A percentile compares a stretch with the other conserved stretches of the same genome.
These are phyloP conservation scores for Lamprologus sp. DNA, from an alignment of 2,113 vertebrate genomes.

Conservation along the genomic window DNA sequence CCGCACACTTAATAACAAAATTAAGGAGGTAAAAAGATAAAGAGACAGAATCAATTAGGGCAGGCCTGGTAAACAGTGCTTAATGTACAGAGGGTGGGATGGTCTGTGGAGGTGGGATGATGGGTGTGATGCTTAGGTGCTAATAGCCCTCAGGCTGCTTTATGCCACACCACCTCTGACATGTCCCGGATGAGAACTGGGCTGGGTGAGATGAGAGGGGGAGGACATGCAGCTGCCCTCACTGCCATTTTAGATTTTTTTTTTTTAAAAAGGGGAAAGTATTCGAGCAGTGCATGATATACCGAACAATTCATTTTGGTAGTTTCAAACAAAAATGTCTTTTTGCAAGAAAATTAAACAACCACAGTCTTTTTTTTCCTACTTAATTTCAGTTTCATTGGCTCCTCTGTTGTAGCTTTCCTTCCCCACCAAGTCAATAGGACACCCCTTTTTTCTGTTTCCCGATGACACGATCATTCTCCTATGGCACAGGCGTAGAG, in stretches of 20 bases:
- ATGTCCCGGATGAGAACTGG: background rate
- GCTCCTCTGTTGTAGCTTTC: background rate
- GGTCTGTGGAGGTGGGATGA: constrained; percentile 39
- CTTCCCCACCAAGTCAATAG: background rate
- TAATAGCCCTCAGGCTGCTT: constrained; percentile 14
- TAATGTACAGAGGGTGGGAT: constrained; percentile 40
- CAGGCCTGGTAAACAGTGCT: constrained; percentile 66
- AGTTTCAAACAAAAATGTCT: background rate
- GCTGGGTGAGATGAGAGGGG: background rate
- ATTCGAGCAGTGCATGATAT: background rate
- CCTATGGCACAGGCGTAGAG: background rate
- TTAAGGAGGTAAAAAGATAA: constrained; percentile 70
- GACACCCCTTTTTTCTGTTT: background rate
- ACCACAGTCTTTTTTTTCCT: background rate
- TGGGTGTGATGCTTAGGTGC: constrained; percentile 12
- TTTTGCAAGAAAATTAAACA: background rate
- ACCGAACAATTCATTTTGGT: background rate
- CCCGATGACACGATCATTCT: constrained; percentile 2
- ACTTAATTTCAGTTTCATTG: background rate
- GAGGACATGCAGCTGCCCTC: background rate
- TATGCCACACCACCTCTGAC: constrained; percentile 30
- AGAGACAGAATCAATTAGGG: constrained; percentile 74
- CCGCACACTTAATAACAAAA: constrained; percentile 70
- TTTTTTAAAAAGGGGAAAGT: background rate
- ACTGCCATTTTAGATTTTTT: background rate